These are phyloP conservation scores for Dolichoris vasculosae DNA, from an alignment of 1,140 invertebrate species.

Conservation along the genomic window DNA sequence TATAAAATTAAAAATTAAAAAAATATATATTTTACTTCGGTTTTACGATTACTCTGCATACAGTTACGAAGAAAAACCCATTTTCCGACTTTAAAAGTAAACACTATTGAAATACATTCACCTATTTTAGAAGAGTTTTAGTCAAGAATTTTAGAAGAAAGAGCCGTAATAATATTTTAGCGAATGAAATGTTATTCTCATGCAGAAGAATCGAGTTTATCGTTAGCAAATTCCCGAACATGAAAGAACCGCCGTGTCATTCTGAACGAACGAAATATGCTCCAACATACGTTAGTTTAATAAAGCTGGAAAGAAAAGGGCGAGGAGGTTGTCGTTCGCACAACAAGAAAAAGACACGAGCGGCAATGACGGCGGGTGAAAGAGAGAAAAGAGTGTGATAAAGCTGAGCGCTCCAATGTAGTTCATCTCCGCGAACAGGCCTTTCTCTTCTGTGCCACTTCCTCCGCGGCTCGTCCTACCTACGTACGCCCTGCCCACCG, in stretches of 20 bases:
- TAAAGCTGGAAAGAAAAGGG: constrained; percentile 23
- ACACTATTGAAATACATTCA: neutral
- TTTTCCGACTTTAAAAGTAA: neutral
- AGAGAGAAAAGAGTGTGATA: constrained; percentile 55
- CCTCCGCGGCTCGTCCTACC: constrained; percentile 32
- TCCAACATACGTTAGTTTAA: neutral
- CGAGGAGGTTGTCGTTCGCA: constrained; percentile 7
- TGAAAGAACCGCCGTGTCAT: too few species aligned
- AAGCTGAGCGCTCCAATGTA: constrained; percentile 68
- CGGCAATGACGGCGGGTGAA: constrained; percentile 43
- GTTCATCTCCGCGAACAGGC: constrained; percentile 70
- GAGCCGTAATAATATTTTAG: neutral
- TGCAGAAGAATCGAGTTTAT: too few species aligned
- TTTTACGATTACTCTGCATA: too few species aligned
- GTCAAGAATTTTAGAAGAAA: neutral
- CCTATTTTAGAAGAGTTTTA: neutral
- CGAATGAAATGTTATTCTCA: neutral
- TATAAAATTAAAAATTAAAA: too few species aligned
- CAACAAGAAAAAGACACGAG: constrained; percentile 12
- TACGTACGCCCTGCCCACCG: constrained; percentile 52
- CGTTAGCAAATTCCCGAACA: too few species aligned
- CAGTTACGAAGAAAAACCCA: too few species aligned
- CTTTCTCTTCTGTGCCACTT: constrained; percentile 76
- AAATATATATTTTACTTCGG: too few species aligned
- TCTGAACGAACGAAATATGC: too few species aligned